Evolutionary conservation across 2,113 vertebrate species (phyloP).

Genomic region (Picathartes gymnocephalus): DNA sequence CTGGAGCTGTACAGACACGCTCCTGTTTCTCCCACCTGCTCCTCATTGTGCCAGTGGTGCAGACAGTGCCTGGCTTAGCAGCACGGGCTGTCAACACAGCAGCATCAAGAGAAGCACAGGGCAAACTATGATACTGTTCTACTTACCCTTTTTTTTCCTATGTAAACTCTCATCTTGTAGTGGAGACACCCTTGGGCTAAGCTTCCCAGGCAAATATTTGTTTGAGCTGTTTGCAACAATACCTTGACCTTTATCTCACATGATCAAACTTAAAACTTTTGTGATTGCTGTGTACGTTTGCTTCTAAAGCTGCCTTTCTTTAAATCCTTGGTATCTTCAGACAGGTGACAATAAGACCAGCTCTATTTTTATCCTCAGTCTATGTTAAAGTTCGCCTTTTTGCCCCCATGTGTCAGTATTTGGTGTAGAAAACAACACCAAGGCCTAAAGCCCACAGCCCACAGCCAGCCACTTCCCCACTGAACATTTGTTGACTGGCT

Average conservation of each 20-base stretch:
- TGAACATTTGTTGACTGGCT: background rate
- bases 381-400: background rate
- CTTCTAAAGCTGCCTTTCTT: background rate
- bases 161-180: background rate
- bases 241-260: constrained; percentile 2
- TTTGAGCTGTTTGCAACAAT: background rate
- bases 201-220: background rate
- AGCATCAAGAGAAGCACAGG: background rate
- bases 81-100: background rate
- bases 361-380: background rate
- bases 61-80: background rate
- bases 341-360: background rate
- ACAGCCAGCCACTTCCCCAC: background rate
- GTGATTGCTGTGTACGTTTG: background rate
- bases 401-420: background rate
- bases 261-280: background rate
- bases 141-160: background rate
- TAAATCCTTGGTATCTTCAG: background rate
- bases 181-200: background rate
- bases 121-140: background rate
- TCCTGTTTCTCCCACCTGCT: background rate
- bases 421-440: background rate
- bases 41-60: background rate
- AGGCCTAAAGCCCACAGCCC: background rate
- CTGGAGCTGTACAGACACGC: background rate